Base-by-base conservation (phyloP, 2,888 invertebrate genomes). In the Dasypogon diadema region DNA sequence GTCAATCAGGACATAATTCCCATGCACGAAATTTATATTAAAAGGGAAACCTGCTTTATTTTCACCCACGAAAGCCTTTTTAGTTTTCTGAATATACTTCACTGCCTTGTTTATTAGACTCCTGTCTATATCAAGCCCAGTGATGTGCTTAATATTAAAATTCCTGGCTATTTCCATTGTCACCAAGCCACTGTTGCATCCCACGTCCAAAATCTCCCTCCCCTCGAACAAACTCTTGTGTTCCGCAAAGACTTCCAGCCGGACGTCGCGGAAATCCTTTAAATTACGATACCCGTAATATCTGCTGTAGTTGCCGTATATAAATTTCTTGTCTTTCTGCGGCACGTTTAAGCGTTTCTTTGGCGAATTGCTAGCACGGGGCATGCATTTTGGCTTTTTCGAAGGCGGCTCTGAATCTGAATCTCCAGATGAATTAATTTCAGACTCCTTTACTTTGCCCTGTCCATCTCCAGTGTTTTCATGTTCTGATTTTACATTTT, bases 261-360 rank as follows among this genome's bases (percentile, higher is more conserved):
- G 88, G 21, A 89, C 86, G 85, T 96, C 96, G 14, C 88, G 85
- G 34, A 89, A 91, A 75, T 89, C 87, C 74, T 90, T 88, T 3
- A 89, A 88, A 84, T 93, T 93, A 68, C 96, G 89, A 82, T 95
- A 95, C 1, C 95, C 95, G 83, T 96, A 96, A 86, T 96, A 96
- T 82, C 90, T 81, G 30, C 80, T 83, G 74, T 86, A 86, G 76
- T 86, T 86, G 1, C 86, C 86, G 60, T 84, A 85, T 26, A 81
- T 81, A 24, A 82, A 85, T 34, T 79, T 79, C 0, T 79, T 78
- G n/a, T n/a, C n/a, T n/a, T n/a, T n/a, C n/a, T n/a, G n/a, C 2
- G 37, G n/a, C 8, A 63, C 18, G 1, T 63, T 37, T 10, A 63
- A 37, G 0, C 63, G 63, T 2, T 63, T 63, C 21, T 42, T 63